phyloP scores from a whole-genome alignment of 2,797 vertebrate species.

The Sciurus vulgaris region DNA sequence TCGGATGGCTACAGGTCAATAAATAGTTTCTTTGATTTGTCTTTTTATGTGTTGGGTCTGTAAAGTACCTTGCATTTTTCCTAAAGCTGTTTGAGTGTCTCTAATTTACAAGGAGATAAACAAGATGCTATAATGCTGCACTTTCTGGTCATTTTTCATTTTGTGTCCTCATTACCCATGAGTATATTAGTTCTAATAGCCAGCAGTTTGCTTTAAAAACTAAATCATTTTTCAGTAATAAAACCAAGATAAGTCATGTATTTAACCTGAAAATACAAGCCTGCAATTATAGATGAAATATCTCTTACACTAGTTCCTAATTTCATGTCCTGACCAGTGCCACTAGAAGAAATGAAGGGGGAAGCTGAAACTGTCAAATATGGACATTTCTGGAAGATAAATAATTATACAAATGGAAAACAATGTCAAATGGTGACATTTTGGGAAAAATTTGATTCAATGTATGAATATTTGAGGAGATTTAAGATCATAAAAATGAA shows the following conservation, averaged over 20 bases:
- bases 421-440: neutral
- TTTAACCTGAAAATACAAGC: conserved; percentile 57
- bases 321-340: neutral
- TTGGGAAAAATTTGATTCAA: neutral
- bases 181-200: conserved; percentile 72
- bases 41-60: neutral
- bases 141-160: conserved; percentile 70
- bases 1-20: conserved; percentile 28
- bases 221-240: conserved; percentile 58
- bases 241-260: conserved; percentile 36
- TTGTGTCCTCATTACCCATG: conserved; percentile 64
- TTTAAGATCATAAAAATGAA: neutral
- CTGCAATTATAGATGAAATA: conserved; percentile 65
- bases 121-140: neutral
- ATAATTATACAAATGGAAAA: neutral
- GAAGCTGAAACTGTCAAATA: neutral
- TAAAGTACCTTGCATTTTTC: neutral
- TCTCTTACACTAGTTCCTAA: neutral
- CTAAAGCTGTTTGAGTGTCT: neutral
- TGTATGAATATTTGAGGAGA: neutral
- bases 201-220: conserved; percentile 62
- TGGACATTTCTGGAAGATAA: neutral
- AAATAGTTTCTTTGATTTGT: neutral
- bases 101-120: conserved; percentile 66
- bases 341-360: neutral